Evolutionary conservation across 2,113 vertebrate species (phyloP).

Genomic region (Malurus elegans): DNA sequence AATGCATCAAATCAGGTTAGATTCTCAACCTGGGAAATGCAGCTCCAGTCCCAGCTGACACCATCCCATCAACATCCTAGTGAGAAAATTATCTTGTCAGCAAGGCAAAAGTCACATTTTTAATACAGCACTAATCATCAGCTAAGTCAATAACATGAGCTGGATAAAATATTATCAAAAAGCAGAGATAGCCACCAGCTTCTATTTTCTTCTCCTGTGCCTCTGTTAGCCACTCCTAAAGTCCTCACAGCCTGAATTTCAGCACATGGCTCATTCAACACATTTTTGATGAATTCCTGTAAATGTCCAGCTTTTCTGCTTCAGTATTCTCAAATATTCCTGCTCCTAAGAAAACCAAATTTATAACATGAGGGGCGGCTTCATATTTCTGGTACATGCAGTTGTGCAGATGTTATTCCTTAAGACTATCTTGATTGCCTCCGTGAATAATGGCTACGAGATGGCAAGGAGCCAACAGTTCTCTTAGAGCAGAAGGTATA

Average conservation of each 20-base stretch:
- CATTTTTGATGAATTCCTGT: slow-evolving; percentile 41
- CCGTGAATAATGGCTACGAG: slow-evolving; percentile 75
- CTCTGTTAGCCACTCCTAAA: background rate
- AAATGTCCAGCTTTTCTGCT: slow-evolving; percentile 46
- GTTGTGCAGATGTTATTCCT: slow-evolving; percentile 82
- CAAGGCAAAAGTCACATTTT: background rate
- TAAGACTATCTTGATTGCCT: slow-evolving; percentile 77
- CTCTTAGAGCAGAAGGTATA: slow-evolving; percentile 78
- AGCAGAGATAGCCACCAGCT: background rate
- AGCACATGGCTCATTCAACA: slow-evolving; percentile 46
- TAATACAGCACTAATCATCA: background rate
- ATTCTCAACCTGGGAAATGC: slow-evolving; percentile 23
- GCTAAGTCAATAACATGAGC: background rate
- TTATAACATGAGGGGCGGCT: slow-evolving; percentile 63
- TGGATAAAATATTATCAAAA: background rate
- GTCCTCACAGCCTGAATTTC: background rate
- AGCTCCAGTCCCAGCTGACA: background rate
- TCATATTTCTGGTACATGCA: slow-evolving; percentile 72
- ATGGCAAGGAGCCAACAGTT: slow-evolving; percentile 76
- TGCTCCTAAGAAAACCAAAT: slow-evolving; percentile 74
- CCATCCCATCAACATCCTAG: background rate
- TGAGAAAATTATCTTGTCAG: slow-evolving; percentile 27
- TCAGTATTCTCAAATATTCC: slow-evolving; percentile 60
- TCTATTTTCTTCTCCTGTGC: background rate
- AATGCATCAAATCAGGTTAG: background rate